Conservation (phyloP, 2,113 vertebrate species). For the Colius striatus region DNA sequence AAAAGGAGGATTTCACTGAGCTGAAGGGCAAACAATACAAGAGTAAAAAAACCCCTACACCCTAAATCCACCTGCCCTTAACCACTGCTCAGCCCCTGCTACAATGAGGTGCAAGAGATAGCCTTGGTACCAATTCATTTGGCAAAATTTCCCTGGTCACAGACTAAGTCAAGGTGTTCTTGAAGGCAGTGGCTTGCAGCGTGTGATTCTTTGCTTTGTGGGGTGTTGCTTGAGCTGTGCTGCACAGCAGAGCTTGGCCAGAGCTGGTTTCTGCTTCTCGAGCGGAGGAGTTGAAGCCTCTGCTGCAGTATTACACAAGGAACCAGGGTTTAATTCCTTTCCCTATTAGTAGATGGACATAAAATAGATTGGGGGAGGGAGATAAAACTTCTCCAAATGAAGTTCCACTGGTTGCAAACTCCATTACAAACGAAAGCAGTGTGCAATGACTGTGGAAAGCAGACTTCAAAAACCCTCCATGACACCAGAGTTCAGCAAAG, state of each 20-base stretch:
- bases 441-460: not conserved
- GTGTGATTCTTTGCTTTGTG: rapidly evolving
- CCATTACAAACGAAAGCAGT: not conserved
- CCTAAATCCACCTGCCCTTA: not conserved
- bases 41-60: not conserved
- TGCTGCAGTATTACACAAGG: not conserved
- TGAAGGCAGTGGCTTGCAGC: rapidly evolving
- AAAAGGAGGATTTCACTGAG: not conserved
- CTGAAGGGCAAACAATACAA: not conserved
- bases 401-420: not conserved
- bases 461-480: not conserved
- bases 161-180: not conserved
- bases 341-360: not conserved
- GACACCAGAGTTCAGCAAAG: not conserved
- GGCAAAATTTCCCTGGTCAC: not conserved
- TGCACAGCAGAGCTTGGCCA: rapidly evolving
- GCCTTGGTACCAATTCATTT: rapidly evolving
- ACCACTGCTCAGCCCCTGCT: not conserved
- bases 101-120: rapidly evolving
- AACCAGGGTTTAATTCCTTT: not conserved
- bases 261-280: rapidly evolving
- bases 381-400: not conserved
- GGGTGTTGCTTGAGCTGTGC: not conserved
- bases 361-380: not conserved
- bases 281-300: not conserved